Evolutionary conservation across 2,113 vertebrate species (phyloP), one percentile per base, ranked within the genome.

Genomic region (Bubo scandiacus): DNA sequence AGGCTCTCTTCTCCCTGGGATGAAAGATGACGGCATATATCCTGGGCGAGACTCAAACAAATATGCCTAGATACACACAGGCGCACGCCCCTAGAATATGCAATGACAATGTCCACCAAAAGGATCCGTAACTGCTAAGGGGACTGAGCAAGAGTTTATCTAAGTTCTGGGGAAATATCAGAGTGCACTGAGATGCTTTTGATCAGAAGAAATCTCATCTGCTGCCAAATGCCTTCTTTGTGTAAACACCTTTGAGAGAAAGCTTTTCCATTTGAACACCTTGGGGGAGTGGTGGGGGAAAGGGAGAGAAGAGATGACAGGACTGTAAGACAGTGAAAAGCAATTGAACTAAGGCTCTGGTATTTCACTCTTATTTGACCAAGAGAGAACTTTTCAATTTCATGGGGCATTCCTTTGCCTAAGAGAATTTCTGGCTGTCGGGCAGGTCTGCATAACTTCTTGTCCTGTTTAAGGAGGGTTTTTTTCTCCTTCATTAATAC

Each of bases 21-120:
- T 73, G 59, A 88, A 92, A 95, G 55, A 88, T 79, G 84, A 92
- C 86, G 83, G 92, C 92, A 93, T 75, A 74, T 73, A 89, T 83
- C 67, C 86, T 88, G 82, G 66, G 73, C 3, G 6, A 86, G 42
- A 73, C 59, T 62, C 90, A 96, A 73, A 84, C 73, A 88, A 92
- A 86, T 43, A 71, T 11, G 70, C 66, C 85, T 63, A 47, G n/a
- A 87, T 82, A 93, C 0, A 0, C 70, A 83, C 34, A 65, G 40
- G 11, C 19, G 6, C 55, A 54, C 0, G 2, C 43, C 87, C 59
- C 85, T 17, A 47, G 81, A 89, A 91, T 13, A 57, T 52, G 42
- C 51, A 87, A 32, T 57, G 58, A 74, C 91, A 83, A 20, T 0
- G 4, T 43, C 81, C 84, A 80, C 63, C 87, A 68, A 88, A 87